Base-by-base conservation (phyloP, 2,113 vertebrate genomes). In the Notarius lentiginosus region DNA sequence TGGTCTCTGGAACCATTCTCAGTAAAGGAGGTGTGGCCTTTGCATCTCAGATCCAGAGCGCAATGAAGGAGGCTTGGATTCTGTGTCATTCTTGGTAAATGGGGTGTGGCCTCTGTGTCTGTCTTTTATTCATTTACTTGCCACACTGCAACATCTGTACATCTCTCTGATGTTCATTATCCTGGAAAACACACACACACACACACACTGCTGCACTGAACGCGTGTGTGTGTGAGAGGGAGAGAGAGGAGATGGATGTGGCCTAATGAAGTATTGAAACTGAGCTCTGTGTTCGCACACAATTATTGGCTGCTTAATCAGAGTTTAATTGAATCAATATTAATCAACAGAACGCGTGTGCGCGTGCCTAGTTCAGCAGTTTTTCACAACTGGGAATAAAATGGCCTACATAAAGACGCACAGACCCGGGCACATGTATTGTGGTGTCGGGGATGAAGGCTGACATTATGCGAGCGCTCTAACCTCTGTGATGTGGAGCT, bases 241-340 rank as follows among this genome's bases (percentile, higher is more conserved):
- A 55, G 11, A 55, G 41, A 17, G 56, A 34, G 9, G 65, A 77
- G 68, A 82, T 41, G 53, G 86, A 82, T 75, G 79, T 41, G 18
- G 68, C 10, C 17, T 82, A 87, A 87, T 87, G 55, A 84, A 75
- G 66, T 82, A 75, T 82, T 82, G 72, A 75, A 87, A 83, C 55
- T 82, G 58, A 87, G 70, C 86, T 83, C 17, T 8, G 80, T 82
- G 24, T 47, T 68, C 66, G 15, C 80, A 53, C 86, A 60, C 58
- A 82, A 75, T 87, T 83, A 87, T 75, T 80, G 76, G 47, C 80
- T 8, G 12, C 60, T 83, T 87, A 87, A 87, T 83, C 86, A 82
- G 81, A 75, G 47, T 87, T 65, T 87, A 87, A 87, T 87, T 87
- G 58, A 87, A 76, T 83, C 85, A 87, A 79, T 86, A 86, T 66